Conservation (phyloP, 2,113 vertebrate genomes). For the Oceanodroma tethys region DNA sequence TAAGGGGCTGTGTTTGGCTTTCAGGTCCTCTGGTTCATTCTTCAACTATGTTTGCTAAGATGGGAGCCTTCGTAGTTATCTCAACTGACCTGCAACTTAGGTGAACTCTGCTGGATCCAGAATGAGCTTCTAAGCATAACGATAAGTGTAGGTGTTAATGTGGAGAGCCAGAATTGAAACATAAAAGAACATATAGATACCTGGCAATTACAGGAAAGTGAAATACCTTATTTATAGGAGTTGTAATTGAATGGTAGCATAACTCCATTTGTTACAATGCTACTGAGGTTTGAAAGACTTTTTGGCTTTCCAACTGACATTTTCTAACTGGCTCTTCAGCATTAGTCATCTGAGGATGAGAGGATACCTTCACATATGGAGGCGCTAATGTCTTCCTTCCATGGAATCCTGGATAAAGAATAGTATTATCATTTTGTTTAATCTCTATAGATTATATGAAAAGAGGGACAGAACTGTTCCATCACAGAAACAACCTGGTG, state of each 20-base stretch:
- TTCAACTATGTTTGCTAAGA: not conserved
- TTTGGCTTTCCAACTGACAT: not conserved
- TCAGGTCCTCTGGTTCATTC: not conserved
- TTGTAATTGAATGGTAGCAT: not conserved
- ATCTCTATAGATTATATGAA: not conserved
- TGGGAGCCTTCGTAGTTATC: not conserved
- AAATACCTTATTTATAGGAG: not conserved
- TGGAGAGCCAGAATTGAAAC: not conserved
- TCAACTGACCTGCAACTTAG: not conserved
- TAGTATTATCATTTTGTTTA: no score
- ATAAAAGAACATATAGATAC: not conserved
- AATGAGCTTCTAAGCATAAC: not conserved
- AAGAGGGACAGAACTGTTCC: not conserved
- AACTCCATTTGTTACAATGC: not conserved
- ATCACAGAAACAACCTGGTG: not conserved
- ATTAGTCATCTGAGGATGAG: not conserved
- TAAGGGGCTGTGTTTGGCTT: not conserved
- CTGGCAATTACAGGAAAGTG: not conserved
- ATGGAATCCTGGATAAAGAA: not conserved
- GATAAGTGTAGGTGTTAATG: not conserved
- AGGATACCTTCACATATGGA: not conserved
- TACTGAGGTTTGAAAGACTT: not conserved
- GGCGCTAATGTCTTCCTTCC: not conserved
- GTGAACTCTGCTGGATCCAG: not conserved
- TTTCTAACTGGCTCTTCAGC: not conserved